Percentiles rank a stretch among this genome's conserved stretches.
These are phyloP conservation scores for Melipona quadrifasciata DNA, from an alignment of 1,140 invertebrate species.

Conservation along the genomic window DNA sequence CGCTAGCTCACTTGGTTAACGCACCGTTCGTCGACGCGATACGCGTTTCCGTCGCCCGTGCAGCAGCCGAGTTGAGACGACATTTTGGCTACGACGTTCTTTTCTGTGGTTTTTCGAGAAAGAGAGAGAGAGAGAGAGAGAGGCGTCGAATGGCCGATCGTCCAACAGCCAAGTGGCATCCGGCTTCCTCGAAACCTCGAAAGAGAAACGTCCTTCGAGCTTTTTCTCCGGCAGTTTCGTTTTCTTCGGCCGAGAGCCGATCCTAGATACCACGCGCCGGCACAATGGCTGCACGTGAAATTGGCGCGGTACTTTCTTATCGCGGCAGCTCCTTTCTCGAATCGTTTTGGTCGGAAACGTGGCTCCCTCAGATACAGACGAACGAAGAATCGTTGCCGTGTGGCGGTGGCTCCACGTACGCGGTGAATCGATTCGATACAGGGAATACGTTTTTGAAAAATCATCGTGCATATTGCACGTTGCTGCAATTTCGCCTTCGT, in stretches of 20 bases:
- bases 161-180: conserved; percentile 1
- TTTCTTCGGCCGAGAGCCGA: neutral
- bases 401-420: too few species aligned
- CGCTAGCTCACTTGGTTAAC: neutral
- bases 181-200: conserved; percentile 14
- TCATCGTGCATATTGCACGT: neutral
- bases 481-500: neutral
- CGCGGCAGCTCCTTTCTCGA: neutral
- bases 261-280: conserved; percentile 31
- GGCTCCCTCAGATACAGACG: neutral
- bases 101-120: conserved; percentile 31
- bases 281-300: conserved; percentile 17
- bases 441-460: neutral
- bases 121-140: neutral
- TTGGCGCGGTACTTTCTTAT: conserved; percentile 43
- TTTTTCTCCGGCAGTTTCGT: conserved; percentile 8
- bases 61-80: neutral
- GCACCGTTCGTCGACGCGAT: conserved; percentile 12
- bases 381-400: neutral
- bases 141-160: conserved; percentile 6
- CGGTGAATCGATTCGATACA: neutral
- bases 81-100: too few species aligned
- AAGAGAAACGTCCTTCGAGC: conserved; percentile 5
- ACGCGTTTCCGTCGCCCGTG: conserved; percentile 1
- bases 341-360: neutral